Base-by-base conservation (phyloP, 2,888 invertebrate genomes). In the Agrilus mali region DNA sequence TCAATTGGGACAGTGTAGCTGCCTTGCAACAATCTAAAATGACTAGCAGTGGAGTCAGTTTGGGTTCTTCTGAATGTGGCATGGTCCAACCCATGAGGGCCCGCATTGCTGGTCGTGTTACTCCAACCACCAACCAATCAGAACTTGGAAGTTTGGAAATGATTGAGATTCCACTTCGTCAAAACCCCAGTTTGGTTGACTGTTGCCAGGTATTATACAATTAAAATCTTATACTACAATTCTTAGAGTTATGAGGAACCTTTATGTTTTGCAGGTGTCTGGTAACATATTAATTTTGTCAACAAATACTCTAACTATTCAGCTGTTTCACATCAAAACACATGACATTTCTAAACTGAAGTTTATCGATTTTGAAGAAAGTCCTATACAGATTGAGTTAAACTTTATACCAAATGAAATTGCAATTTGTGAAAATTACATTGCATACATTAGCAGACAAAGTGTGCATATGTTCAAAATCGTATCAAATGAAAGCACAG, bases 31-130 rank as follows among this genome's bases (percentile, higher is more conserved):
- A 68, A 45, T 66, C 66, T 1, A 68, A 67, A 55, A 67, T 67
- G 68, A 68, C 64, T 4, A 61, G 54, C 40, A 62, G 64, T 46
- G 55, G 70, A 54, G 53, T 63, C 15, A 62, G 65, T 53, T 53
- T 67, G 45, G 61, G 65, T 8, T 57, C 60, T 4, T 61, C 65
- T 1, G 65, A 67, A 49, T 67, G 65, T 51, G 65, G 65, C 37
- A 70, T 64, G 60, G 70, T 65, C 33, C 73, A 73, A 44, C 71
- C 75, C 1, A 76, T 80, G 72, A 66, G 79, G 45, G 81, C 80
- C 14, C 67, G 85, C 41, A 83, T 85, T 44, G 84, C 85, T 3
- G 84, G 83, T 1, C 69, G 80, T 55, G 82, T 82, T 1, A 84
- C 83, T 10, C 83, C 83, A 0, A 81, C 80, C 40, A 73, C 75